Conservation (phyloP, 2,113 vertebrate genomes). For the Ibidorhyncha struthersii region DNA sequence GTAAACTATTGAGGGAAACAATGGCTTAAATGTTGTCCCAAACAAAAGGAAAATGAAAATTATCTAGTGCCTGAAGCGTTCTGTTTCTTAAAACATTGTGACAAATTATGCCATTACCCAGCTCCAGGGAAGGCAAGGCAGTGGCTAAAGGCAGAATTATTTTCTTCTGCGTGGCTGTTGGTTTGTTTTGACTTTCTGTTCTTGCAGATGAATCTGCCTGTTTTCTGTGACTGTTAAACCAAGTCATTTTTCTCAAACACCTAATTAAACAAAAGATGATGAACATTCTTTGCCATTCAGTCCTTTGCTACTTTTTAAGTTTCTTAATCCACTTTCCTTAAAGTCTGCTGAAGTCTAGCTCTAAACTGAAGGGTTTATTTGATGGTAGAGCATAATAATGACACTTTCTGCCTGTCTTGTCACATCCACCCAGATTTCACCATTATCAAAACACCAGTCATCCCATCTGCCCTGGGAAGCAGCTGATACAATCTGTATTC, state of each 20-base stretch:
- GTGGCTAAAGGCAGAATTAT: background rate
- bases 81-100: background rate
- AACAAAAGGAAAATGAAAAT: background rate
- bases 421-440: background rate
- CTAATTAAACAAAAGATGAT: background rate
- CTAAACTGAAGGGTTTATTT: background rate
- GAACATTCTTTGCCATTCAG: background rate
- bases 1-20: background rate
- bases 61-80: background rate
- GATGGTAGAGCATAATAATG: background rate
- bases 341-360: background rate
- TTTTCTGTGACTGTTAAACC: background rate
- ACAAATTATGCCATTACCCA: background rate
- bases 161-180: background rate
- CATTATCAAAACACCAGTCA: background rate
- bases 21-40: background rate
- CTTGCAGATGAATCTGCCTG: background rate
- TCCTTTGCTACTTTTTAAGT: background rate
- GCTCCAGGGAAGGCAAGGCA: background rate
- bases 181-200: background rate
- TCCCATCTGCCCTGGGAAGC: background rate
- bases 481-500: background rate
- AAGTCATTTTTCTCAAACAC: background rate
- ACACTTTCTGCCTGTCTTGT: background rate
- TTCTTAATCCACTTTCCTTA: background rate